Evolutionary conservation across 1,140 invertebrate genomes (phyloP), one percentile per base, ranked within the genome.

Genomic region (Ectropis grisescens): DNA sequence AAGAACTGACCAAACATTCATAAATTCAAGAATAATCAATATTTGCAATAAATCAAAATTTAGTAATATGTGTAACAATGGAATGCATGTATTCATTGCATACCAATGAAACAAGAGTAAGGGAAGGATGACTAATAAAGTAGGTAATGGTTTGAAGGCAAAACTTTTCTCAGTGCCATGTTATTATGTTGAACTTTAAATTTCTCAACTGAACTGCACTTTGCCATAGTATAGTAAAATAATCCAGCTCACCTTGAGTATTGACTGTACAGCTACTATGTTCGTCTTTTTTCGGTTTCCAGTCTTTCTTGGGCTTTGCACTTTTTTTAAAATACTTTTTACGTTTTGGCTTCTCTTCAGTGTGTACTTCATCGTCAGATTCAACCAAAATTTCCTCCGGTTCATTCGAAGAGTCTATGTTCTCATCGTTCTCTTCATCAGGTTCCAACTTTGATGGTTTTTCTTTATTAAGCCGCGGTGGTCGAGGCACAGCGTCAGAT

Each of bases 221-320:
- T n/a, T n/a, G n/a, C n/a, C n/a, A n/a, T n/a, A n/a, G n/a, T n/a
- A n/a, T n/a, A n/a, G n/a, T n/a, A n/a, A n/a, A n/a, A n/a, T n/a
- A n/a, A n/a, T n/a, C n/a, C n/a, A n/a, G n/a, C n/a, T n/a, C 13
- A 76, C 71, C 58, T 58, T 76, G 71, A 32, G 68, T 70, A 37
- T 71, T 64, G 2, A 72, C 60, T 33, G 42, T 49, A 37, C 56
- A 66, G 14, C 37, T 37, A 31, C 41, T 51, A 13, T 60, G 39
- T 34, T 58, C 59, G 7, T 59, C 50, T 28, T 41, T 51, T 26
- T 11, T 50, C 42, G 28, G 13, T 2, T 27, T 29, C 9, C 25
- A 47, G 10, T 60, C 41, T 40, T 42, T 46, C 28, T 56, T 44
- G 12, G 24, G 42, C 31, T 12, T 24, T n/a, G n/a, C n/a, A n/a